phyloP scores from a whole-genome alignment of 2,113 vertebrate species.

The Oriolus oriolus region DNA sequence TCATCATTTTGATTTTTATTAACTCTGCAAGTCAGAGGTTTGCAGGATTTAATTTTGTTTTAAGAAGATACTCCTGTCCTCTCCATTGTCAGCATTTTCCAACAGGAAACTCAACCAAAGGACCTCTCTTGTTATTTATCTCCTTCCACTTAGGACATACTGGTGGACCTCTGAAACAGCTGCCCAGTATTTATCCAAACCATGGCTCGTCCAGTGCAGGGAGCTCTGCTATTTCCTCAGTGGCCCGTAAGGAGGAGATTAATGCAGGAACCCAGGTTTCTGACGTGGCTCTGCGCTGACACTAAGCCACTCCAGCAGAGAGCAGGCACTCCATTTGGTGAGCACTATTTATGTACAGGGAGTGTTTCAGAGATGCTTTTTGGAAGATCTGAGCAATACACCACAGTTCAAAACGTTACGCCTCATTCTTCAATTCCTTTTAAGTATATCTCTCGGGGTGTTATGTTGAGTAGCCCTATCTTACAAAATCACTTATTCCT shows the following conservation, averaged over 20 bases:
- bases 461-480: constrained; percentile 1
- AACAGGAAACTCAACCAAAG: background rate
- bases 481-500: constrained; percentile 60
- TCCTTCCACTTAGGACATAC: background rate
- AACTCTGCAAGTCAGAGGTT: constrained; percentile 4
- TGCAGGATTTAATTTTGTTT: constrained; percentile 22
- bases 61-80: constrained; percentile 14
- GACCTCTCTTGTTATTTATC: background rate
- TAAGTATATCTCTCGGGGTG: constrained; percentile 29
- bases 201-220: background rate
- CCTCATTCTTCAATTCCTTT: constrained; percentile 21
- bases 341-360: background rate
- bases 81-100: background rate
- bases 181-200: background rate
- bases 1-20: constrained; percentile 54
- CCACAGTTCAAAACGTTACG: background rate
- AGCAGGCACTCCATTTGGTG: constrained; percentile 25
- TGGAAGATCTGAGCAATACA: constrained; percentile 11
- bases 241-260: background rate
- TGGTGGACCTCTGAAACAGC: background rate
- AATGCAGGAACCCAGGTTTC: background rate
- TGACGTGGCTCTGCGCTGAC: background rate
- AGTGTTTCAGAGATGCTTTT: background rate
- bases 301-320: constrained; percentile 20
- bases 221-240: background rate